These are phyloP conservation scores for Danio aesculapii DNA, from an alignment of 2,797 vertebrate genomes.

Conservation along the genomic window DNA sequence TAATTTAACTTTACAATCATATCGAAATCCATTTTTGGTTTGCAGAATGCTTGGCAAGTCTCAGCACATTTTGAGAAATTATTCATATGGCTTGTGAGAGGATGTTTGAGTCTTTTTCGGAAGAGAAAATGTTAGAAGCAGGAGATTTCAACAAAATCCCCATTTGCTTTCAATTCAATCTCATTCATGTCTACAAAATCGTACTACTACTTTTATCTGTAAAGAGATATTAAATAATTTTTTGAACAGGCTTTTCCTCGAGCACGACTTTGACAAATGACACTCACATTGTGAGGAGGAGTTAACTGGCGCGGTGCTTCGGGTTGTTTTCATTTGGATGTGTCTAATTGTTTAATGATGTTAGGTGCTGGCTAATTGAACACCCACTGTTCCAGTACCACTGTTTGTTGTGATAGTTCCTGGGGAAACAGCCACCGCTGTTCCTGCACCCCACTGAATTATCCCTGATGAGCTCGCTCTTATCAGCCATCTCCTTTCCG, in stretches of 20 bases:
- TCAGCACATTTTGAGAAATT: not conserved
- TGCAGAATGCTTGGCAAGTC: too few relatives aligned
- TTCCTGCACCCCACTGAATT: conserved; percentile 57
- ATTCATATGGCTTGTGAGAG: not conserved
- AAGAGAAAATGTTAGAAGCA: not conserved
- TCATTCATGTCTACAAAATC: not conserved
- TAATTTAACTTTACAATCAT: too few relatives aligned
- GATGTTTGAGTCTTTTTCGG: not conserved
- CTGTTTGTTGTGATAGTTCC: conserved; percentile 61
- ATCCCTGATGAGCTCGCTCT: conserved; percentile 55
- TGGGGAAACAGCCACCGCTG: conserved; percentile 54
- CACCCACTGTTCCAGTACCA: conserved; percentile 55
- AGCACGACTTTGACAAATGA: not conserved
- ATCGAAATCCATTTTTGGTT: too few relatives aligned
- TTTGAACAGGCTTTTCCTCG: not conserved
- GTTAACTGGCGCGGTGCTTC: conserved; percentile 48
- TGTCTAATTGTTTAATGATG: conserved; percentile 61
- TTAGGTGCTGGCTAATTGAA: conserved; percentile 60
- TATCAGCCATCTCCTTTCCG: conserved; percentile 58
- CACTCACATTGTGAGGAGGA: conserved; percentile 39
- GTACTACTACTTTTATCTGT: not conserved
- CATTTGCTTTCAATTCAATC: not conserved
- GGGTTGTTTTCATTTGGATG: conserved; percentile 58
- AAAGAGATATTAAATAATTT: not conserved
- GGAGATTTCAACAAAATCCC: not conserved